These are phyloP conservation scores for Lapara coniferarum DNA, from an alignment of 2,888 invertebrate species.

Conservation along the genomic window DNA sequence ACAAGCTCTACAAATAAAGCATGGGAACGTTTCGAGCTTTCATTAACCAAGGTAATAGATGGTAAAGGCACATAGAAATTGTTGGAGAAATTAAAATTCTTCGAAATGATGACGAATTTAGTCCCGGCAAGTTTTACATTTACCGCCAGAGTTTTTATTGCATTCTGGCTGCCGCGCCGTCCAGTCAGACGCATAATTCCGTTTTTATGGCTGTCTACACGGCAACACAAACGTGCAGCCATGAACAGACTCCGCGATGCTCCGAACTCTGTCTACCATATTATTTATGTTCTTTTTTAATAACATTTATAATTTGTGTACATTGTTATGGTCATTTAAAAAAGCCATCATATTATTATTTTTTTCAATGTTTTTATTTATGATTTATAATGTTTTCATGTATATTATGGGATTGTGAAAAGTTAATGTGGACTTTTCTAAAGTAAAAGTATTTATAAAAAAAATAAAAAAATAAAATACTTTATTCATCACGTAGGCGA, in stretches of 20 bases:
- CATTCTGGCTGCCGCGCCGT: constrained; percentile 31
- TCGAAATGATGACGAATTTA: constrained; percentile 48
- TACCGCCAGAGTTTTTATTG: constrained; percentile 47
- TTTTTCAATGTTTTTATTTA: too few species aligned
- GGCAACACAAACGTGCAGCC: constrained; percentile 24
- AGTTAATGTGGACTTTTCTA: too few species aligned
- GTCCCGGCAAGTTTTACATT: constrained; percentile 41
- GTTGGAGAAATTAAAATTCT: constrained; percentile 46
- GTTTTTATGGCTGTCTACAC: constrained; percentile 41
- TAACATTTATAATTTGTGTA: too few species aligned
- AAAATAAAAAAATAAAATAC: too few species aligned
- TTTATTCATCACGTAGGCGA: too few species aligned
- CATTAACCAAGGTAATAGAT: constrained; percentile 3
- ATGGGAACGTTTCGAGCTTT: neutral
- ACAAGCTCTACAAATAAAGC: neutral
- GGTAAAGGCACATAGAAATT: constrained; percentile 50
- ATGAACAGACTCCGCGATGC: neutral
- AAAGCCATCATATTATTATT: neutral
- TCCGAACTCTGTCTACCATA: neutral
- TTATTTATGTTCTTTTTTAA: too few species aligned
- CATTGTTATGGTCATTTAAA: neutral
- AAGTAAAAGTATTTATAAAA: too few species aligned
- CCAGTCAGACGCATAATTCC: constrained; percentile 45
- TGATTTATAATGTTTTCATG: too few species aligned
- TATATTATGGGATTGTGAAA: too few species aligned